Evolutionary conservation across 2,797 vertebrate genomes (phyloP), one percentile per base, ranked within the genome.

Genomic region (Varecia variegata): DNA sequence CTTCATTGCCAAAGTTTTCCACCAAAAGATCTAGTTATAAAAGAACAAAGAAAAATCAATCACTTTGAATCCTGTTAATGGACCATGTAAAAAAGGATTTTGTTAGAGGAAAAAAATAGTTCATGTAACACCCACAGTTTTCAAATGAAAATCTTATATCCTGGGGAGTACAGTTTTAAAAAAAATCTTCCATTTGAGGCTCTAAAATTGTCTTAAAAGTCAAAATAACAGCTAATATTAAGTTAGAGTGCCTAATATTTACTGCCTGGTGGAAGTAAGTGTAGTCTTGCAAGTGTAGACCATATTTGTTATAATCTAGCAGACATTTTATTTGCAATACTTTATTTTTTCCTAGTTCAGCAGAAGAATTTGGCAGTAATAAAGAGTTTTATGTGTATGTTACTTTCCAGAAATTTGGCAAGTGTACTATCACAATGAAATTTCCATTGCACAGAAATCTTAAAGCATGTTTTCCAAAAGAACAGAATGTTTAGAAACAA

Each of bases 401-500:
- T 88, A 43, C 47, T 90, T 95, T 88, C 84, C 88, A 96, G 82
- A 96, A 88, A 88, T 95, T 70, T 96, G 94, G 88, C 88, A 81
- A 85, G n/a, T 17, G 10, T 47, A 60, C 47, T 67, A 85, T 96
- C 88, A 93, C 45, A 94, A n/a, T 73, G 50, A 86, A 88, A 60
- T 90, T 94, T 94, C 84, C 90, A 94, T 74, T 70, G 56, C 85
- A 60, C 35, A 79, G 77, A 95, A 87, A 79, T 79, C 40, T 86
- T 84, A 84, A 87, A 90, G 47, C 23, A 25, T n/a, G 27, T 40
- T 67, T 90, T 92, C 70, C 47, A 90, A 86, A 95, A 95, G 95
- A 77, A 70, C 40, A 87, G 4, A 35, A 47, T 77, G 88, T 90
- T 92, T 84, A 80, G 32, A 70, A 93, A 93, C 35, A 95, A 45